Evolutionary conservation across 1,140 invertebrate genomes (phyloP).

Genomic region (Drosophila pallidifrons): DNA sequence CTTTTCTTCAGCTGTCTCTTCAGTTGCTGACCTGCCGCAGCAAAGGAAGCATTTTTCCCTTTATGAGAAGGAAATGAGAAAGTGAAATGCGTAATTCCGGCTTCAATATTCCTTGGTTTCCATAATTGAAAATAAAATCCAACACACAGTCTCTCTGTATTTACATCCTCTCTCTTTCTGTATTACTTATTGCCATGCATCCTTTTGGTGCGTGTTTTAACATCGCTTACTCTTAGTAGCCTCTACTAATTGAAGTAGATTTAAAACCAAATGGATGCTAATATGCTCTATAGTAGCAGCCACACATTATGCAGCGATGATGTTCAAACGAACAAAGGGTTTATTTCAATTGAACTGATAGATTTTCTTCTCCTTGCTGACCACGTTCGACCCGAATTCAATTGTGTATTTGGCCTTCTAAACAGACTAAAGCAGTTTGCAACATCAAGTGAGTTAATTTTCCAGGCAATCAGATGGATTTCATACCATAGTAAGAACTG

Average conservation of each 20-base stretch:
- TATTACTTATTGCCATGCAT: neutral
- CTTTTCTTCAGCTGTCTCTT: neutral
- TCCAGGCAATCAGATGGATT: neutral
- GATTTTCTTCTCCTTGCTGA: neutral
- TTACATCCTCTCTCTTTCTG: neutral
- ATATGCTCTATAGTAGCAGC: neutral
- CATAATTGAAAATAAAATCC: slow-evolving; percentile 14
- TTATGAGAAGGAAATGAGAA: slow-evolving; percentile 29
- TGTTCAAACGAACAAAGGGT: neutral
- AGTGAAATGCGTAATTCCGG: slow-evolving; percentile 31
- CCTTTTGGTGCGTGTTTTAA: neutral
- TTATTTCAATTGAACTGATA: neutral
- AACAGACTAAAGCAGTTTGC: neutral
- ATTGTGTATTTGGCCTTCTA: neutral
- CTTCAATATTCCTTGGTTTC: slow-evolving; percentile 23
- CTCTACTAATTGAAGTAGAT: neutral
- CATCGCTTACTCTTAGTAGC: neutral
- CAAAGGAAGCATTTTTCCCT: slow-evolving; percentile 28
- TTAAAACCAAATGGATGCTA: slow-evolving; percentile 4
- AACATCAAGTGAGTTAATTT: neutral
- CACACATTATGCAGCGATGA: neutral
- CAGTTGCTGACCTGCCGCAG: slow-evolving; percentile 8
- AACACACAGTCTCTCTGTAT: neutral
- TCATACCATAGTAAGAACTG: neutral
- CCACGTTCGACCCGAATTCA: neutral